These are phyloP conservation scores for Autographa pulchrina DNA, from an alignment of 2,888 invertebrate genomes.

Conservation along the genomic window DNA sequence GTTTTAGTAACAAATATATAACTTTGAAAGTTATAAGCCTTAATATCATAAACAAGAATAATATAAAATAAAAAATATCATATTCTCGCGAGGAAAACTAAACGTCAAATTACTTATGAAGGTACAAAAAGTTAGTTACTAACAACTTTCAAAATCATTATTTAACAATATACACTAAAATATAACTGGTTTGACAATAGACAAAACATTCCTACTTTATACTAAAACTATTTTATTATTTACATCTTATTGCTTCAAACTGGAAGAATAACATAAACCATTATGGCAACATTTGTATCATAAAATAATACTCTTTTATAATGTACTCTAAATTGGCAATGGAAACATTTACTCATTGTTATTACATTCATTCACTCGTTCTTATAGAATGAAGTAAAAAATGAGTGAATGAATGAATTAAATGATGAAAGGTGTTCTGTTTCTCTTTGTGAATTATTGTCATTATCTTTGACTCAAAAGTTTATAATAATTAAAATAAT, in stretches of 20 bases:
- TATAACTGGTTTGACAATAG: constrained; percentile 43
- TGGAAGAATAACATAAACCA: constrained; percentile 33
- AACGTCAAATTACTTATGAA: too few species aligned
- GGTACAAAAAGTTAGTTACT: too few species aligned
- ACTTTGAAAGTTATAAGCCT: not conserved
- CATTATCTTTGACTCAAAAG: too few species aligned
- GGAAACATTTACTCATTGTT: not conserved
- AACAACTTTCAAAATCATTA: too few species aligned
- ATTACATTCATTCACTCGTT: not conserved
- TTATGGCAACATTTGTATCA: constrained; percentile 56
- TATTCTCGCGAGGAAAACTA: too few species aligned
- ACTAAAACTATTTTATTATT: constrained; percentile 50
- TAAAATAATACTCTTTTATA: constrained; percentile 40
- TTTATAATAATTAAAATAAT: too few species aligned
- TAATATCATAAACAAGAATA: too few species aligned
- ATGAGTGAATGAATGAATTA: constrained; percentile 13
- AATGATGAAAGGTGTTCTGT: constrained; percentile 13
- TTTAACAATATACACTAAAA: constrained; percentile 23
- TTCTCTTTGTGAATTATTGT: not conserved
- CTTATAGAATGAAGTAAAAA: not conserved
- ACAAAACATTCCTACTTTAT: constrained; percentile 40
- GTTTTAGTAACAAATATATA: constrained; percentile 15
- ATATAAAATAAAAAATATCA: too few species aligned
- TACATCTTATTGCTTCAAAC: constrained; percentile 54
- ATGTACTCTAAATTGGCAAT: constrained; percentile 9